These are phyloP conservation scores for Neodiprion pinetum DNA, from an alignment of 1,140 invertebrate genomes.

Conservation along the genomic window DNA sequence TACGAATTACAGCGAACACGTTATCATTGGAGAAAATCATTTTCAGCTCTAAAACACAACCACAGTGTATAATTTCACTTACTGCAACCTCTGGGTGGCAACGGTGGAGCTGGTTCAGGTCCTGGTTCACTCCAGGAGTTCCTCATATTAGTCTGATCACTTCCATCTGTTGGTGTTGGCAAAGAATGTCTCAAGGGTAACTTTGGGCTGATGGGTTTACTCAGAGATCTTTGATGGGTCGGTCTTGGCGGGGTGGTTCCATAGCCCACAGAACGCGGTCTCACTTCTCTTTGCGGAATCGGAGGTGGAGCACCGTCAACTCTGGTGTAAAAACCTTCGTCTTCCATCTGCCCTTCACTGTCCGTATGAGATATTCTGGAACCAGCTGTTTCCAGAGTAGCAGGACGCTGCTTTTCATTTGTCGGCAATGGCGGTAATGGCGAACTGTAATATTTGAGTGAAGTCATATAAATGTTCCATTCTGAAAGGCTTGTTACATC, in stretches of 20 bases:
- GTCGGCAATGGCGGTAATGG: constrained; percentile 75
- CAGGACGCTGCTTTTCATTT: constrained; percentile 61
- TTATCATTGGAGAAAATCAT: constrained; percentile 13
- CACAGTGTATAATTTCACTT: constrained; percentile 40
- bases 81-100: constrained; percentile 69
- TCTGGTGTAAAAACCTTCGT: constrained; percentile 56
- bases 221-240: constrained; percentile 65
- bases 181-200: constrained; percentile 63
- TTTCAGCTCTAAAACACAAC: constrained; percentile 9
- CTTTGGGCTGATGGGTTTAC: constrained; percentile 68
- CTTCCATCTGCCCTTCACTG: constrained; percentile 49
- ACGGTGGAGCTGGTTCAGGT: constrained; percentile 65
- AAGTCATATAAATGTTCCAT: constrained; percentile 4
- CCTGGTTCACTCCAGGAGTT: constrained; percentile 69
- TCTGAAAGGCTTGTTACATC: too few species aligned
- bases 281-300: constrained; percentile 65
- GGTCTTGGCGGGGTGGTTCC: constrained; percentile 64
- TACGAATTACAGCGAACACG: constrained; percentile 28
- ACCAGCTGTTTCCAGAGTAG: constrained; percentile 46
- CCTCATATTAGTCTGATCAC: constrained; percentile 56
- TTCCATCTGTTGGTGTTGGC: constrained; percentile 56
- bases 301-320: constrained; percentile 62
- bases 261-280: constrained; percentile 66
- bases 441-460: constrained; percentile 61
- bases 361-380: constrained; percentile 49